These are phyloP conservation scores for Lycocorax pyrrhopterus DNA, from an alignment of 2,113 vertebrate genomes.

Conservation along the genomic window DNA sequence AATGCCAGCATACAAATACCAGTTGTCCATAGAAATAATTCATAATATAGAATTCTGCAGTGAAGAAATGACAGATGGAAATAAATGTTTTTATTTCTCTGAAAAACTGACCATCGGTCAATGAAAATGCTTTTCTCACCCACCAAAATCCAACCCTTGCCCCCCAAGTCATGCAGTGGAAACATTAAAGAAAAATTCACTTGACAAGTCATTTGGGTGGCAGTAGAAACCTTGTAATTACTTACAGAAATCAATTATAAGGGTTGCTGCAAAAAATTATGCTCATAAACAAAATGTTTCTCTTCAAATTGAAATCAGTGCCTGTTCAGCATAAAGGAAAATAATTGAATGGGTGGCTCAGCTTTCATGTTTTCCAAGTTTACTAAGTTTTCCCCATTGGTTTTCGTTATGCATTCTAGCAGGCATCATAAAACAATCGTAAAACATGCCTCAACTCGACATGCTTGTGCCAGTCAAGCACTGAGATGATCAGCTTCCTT, in stretches of 20 bases:
- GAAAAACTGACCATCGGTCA: neutral
- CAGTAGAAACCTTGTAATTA: neutral
- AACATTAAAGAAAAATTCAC: neutral
- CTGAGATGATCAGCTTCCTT: neutral
- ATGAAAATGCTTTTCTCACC: neutral
- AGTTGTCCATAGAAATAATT: conserved; percentile 53
- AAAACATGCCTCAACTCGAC: neutral
- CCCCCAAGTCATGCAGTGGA: neutral
- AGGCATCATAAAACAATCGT: neutral
- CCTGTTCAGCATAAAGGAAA: neutral
- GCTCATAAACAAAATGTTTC: neutral
- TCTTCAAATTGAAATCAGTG: neutral
- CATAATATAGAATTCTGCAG: conserved; percentile 18
- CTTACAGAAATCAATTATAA: neutral
- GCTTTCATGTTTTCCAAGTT: neutral
- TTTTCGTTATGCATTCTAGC: neutral
- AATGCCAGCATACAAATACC: conserved; percentile 60
- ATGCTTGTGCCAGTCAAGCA: neutral
- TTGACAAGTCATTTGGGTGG: neutral
- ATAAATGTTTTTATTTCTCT: conserved; percentile 47
- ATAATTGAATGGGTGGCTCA: neutral
- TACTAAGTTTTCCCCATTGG: neutral
- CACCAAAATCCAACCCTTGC: neutral
- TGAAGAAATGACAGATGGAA: conserved; percentile 49
- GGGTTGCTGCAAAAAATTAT: conserved; percentile 13